Conservation (phyloP, 2,797 vertebrate species). For the Pterois miles region DNA sequence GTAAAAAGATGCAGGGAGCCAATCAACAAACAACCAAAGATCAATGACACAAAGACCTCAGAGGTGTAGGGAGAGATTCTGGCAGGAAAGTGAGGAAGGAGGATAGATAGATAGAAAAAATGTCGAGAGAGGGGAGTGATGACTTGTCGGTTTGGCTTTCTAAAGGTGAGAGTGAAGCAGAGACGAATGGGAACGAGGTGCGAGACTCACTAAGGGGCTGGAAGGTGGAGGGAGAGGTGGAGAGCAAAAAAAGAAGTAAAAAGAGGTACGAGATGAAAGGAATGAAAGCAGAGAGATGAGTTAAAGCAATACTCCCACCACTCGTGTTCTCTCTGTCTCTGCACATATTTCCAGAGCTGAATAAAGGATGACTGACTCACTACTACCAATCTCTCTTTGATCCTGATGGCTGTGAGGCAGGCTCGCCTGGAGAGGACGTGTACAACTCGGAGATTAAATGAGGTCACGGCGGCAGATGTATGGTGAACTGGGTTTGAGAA, state of each 20-base stretch:
- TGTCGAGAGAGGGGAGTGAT: constrained; percentile 22
- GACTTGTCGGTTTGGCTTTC: too few species aligned
- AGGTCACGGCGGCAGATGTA: constrained; percentile 64
- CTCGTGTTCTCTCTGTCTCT: constrained; percentile 27
- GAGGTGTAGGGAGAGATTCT: constrained; percentile 31
- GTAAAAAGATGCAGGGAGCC: not conserved
- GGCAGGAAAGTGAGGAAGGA: constrained; percentile 13
- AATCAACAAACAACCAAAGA: constrained; percentile 25
- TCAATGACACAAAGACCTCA: constrained; percentile 44
- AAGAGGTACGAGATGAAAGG: constrained; percentile 63
- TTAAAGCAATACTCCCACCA: constrained; percentile 64
- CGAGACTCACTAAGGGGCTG: constrained; percentile 38
- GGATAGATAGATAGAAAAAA: constrained; percentile 27
- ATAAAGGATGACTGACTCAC: constrained; percentile 71
- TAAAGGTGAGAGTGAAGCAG: constrained; percentile 37
- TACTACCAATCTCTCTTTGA: constrained; percentile 73
- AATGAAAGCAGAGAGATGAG: constrained; percentile 62
- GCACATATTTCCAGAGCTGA: constrained; percentile 62
- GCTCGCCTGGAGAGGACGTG: constrained; percentile 33
- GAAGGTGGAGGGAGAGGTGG: constrained; percentile 41
- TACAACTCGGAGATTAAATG: constrained; percentile 61
- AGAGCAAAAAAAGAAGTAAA: constrained; percentile 32
- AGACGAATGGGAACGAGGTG: constrained; percentile 46
- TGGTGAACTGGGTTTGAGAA: constrained; percentile 29
- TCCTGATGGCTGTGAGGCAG: constrained; percentile 64